Conservation (phyloP, 2,113 vertebrate species). For the Meles meles region DNA sequence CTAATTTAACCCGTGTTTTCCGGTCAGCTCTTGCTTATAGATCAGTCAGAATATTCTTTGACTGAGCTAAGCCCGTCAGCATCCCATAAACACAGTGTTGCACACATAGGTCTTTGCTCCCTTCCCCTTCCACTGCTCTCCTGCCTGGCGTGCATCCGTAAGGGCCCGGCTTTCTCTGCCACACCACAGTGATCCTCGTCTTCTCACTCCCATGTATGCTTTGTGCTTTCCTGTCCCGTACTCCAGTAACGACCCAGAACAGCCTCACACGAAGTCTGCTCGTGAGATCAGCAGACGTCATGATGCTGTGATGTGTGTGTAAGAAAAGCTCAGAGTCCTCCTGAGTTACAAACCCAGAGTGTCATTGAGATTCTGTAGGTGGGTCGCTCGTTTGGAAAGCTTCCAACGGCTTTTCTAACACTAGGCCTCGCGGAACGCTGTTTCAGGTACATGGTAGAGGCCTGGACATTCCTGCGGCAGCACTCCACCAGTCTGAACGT, state of each 20-base stretch:
- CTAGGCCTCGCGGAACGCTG: background rate
- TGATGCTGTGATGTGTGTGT: background rate
- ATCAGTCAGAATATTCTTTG: background rate
- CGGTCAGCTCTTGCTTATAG: background rate
- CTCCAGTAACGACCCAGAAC: background rate
- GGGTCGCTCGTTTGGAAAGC: background rate
- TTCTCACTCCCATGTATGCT: background rate
- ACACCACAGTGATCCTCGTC: background rate
- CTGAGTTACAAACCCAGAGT: background rate
- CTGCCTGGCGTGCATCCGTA: background rate
- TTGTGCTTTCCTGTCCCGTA: background rate
- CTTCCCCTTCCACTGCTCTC: background rate
- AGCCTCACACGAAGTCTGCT: background rate
- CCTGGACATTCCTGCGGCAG: slow-evolving; percentile 89
- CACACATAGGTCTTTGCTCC: background rate
- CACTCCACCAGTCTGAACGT: slow-evolving; percentile 86
- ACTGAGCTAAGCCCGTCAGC: background rate
- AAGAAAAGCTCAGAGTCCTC: background rate
- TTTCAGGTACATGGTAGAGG: slow-evolving; percentile 92
- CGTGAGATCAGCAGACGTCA: background rate
- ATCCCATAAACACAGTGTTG: background rate
- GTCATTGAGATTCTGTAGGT: background rate
- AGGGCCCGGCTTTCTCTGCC: background rate
- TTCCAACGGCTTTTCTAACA: background rate
- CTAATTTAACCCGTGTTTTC: background rate